These are phyloP conservation scores for Phycodurus eques DNA, from an alignment of 2,113 vertebrate species.

Conservation along the genomic window DNA sequence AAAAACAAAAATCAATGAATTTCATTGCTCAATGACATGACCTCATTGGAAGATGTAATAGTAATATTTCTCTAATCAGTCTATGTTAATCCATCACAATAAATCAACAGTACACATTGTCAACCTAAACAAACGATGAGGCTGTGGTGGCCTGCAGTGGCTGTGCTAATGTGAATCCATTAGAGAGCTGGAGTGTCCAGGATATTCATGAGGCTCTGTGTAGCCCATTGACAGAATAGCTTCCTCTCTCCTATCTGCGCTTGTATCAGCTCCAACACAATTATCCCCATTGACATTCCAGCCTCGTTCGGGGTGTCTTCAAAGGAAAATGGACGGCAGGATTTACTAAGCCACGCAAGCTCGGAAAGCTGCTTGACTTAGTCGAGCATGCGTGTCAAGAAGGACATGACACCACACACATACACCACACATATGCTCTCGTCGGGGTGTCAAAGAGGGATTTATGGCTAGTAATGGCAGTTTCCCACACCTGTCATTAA, in stretches of 20 bases:
- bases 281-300: constrained; percentile 72
- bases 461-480: constrained; percentile 51
- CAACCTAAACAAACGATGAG: constrained; percentile 10
- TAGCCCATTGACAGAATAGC: constrained; percentile 59
- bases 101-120: not conserved
- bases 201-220: constrained; percentile 55
- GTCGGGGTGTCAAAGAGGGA: constrained; percentile 52
- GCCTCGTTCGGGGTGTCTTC: constrained; percentile 55
- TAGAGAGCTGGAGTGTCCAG: constrained; percentile 40
- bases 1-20: not conserved
- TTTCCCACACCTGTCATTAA: constrained; percentile 63
- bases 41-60: not conserved
- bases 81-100: constrained; percentile 13
- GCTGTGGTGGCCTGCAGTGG: constrained; percentile 15
- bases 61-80: not conserved
- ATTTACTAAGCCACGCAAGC: constrained; percentile 58
- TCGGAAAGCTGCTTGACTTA: constrained; percentile 47
- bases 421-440: constrained; percentile 25
- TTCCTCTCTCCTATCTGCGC: constrained; percentile 58
- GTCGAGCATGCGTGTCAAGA: constrained; percentile 29
- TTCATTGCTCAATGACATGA: not conserved
- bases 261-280: constrained; percentile 67
- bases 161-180: constrained; percentile 55
- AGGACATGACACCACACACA: constrained; percentile 18
- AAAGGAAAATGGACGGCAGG: constrained; percentile 58